Percentiles rank a stretch among this genome's conserved stretches.
Evolutionary conservation across 2,113 vertebrate species (phyloP).

Genomic region (Danio rerio): DNA sequence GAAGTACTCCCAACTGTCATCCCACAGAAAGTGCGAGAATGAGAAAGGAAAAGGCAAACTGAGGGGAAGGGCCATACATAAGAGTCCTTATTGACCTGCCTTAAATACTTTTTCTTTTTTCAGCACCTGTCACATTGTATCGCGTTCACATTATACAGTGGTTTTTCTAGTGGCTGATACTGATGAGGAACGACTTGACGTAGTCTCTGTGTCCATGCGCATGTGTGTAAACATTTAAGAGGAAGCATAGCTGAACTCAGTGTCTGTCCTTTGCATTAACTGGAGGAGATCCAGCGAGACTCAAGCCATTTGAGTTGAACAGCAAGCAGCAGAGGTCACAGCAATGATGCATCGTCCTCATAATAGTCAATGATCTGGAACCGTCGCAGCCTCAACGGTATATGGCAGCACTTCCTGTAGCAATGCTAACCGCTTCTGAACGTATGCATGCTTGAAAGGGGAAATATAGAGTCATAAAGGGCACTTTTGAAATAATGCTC

Average conservation of each 20-base stretch:
- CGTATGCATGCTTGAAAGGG: neutral
- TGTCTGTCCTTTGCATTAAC: constrained; percentile 4
- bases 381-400: neutral
- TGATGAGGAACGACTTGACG: constrained; percentile 21
- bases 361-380: constrained; percentile 17
- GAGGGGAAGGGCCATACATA: neutral
- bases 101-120: constrained; percentile 13
- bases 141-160: constrained; percentile 37
- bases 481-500: neutral
- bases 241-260: constrained; percentile 1
- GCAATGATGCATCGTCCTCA: constrained; percentile 2
- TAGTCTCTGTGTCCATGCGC: neutral
- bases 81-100: constrained; percentile 21
- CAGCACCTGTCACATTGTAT: constrained; percentile 37
- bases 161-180: constrained; percentile 14
- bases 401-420: neutral
- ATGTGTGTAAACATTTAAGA: constrained; percentile 8
- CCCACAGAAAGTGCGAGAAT: constrained; percentile 33
- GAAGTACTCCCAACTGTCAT: constrained; percentile 53
- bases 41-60: constrained; percentile 29
- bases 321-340: neutral
- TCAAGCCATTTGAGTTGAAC: constrained; percentile 5
- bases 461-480: neutral
- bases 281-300: neutral
- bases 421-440: neutral